These are phyloP conservation scores for Hylaeus volcanicus DNA, from an alignment of 1,140 invertebrate genomes.

Conservation along the genomic window DNA sequence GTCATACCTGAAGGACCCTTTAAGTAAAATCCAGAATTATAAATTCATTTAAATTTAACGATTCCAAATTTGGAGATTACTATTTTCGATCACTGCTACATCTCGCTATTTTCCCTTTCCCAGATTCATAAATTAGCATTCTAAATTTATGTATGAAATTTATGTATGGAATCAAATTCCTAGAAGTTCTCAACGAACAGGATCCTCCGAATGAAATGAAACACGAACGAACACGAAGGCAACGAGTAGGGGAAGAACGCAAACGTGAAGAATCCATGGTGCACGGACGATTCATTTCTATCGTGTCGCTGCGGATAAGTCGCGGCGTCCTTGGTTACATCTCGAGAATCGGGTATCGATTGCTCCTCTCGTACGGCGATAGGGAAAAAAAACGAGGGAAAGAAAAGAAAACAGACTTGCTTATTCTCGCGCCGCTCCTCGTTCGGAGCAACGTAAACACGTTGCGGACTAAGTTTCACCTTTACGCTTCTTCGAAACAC, in stretches of 20 bases:
- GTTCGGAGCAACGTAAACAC: constrained; percentile 44
- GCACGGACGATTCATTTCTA: constrained; percentile 30
- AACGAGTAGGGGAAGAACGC: not conserved
- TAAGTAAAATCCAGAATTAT: too few relatives aligned
- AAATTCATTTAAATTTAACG: too few relatives aligned
- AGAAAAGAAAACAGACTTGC: constrained; percentile 21
- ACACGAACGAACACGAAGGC: not conserved
- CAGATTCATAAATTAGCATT: too few relatives aligned
- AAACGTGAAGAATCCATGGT: not conserved
- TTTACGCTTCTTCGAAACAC: not conserved
- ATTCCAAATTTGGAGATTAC: too few relatives aligned
- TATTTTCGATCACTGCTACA: too few relatives aligned
- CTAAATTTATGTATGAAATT: too few relatives aligned
- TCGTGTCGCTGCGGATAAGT: constrained; percentile 51
- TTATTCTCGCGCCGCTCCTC: constrained; percentile 18
- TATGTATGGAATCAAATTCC: not conserved
- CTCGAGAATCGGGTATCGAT: constrained; percentile 59
- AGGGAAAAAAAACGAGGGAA: constrained; percentile 36
- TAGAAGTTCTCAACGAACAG: not conserved
- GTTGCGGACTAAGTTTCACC: constrained; percentile 18
- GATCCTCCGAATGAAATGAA: not conserved
- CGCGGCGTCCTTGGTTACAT: constrained; percentile 55
- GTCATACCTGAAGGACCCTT: too few relatives aligned
- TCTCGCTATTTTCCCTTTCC: too few relatives aligned
- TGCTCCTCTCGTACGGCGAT: constrained; percentile 47